Percentiles rank a stretch among this genome's conserved stretches.
These are phyloP conservation scores for Zootoca vivipara DNA, from an alignment of 2,113 vertebrate species.

Conservation along the genomic window DNA sequence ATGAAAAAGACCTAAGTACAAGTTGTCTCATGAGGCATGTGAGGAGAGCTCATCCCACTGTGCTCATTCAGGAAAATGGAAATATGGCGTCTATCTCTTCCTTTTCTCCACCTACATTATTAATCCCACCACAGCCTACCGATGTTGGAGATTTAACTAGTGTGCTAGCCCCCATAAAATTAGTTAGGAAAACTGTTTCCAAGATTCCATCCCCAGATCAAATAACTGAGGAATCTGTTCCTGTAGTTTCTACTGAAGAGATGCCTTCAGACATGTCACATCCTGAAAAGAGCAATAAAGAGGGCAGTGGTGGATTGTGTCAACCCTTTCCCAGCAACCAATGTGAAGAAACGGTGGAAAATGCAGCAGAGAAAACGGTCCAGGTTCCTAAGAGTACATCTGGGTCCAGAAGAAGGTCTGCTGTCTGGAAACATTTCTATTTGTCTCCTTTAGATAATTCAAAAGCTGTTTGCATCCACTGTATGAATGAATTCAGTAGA, in stretches of 20 bases:
- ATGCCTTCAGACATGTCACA: constrained; percentile 79
- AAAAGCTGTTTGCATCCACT: constrained; percentile 97
- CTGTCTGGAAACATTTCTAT: constrained; percentile 98
- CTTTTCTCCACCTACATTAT: constrained; percentile 68
- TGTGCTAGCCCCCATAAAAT: constrained; percentile 80
- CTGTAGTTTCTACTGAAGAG: constrained; percentile 81
- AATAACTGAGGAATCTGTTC: constrained; percentile 76
- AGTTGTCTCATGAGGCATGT: constrained; percentile 98
- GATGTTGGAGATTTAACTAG: constrained; percentile 69
- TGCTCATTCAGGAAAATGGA: constrained; percentile 84
- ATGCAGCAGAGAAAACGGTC: constrained; percentile 74
- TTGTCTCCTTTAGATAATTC: constrained; percentile 93
- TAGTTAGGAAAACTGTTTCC: constrained; percentile 82
- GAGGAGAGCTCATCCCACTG: constrained; percentile 92
- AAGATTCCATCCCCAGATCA: constrained; percentile 83
- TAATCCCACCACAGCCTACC: constrained; percentile 70
- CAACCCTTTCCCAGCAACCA: constrained; percentile 77
- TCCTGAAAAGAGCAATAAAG: constrained; percentile 77
- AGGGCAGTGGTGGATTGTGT: constrained; percentile 71
- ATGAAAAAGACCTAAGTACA: constrained; percentile 96
- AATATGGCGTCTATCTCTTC: constrained; percentile 69
- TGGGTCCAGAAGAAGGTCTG: constrained; percentile 90
- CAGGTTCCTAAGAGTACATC: constrained; percentile 83
- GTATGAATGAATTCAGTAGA: constrained; percentile 96
- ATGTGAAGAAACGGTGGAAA: constrained; percentile 81